These are phyloP conservation scores for Prosopocoilus inquinatus DNA, from an alignment of 2,888 invertebrate genomes.

Conservation along the genomic window DNA sequence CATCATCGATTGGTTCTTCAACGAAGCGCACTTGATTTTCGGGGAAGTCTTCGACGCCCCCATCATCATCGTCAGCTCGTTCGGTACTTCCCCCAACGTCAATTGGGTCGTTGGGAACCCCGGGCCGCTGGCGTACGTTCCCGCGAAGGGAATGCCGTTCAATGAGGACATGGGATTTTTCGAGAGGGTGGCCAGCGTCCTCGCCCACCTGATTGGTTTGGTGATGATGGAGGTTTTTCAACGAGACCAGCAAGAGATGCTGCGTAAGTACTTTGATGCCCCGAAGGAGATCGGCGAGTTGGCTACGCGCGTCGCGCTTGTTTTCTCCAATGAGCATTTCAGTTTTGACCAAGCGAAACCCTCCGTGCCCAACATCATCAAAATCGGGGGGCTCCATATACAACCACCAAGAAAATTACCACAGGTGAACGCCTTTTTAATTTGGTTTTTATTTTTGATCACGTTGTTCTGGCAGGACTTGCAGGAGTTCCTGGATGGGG, in stretches of 20 bases:
- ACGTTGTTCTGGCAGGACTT: slow-evolving; percentile 45
- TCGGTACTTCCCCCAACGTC: neutral
- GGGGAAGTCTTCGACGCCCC: slow-evolving; percentile 1
- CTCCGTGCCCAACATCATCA: neutral
- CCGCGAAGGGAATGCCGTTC: neutral
- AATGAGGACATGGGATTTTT: neutral
- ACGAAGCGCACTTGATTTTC: slow-evolving; percentile 1
- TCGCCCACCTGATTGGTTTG: neutral
- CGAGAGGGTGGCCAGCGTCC: neutral
- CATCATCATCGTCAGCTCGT: neutral
- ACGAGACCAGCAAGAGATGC: neutral
- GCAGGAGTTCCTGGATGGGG: slow-evolving; percentile 53
- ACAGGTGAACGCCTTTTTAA: neutral
- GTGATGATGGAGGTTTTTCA: neutral
- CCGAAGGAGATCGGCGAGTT: neutral
- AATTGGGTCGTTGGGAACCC: neutral
- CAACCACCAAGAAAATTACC: neutral
- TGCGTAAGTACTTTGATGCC: neutral
- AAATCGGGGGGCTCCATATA: neutral
- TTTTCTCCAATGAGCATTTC: neutral
- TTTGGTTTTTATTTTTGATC: neutral
- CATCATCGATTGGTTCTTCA: neutral
- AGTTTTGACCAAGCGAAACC: neutral
- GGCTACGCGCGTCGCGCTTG: neutral
- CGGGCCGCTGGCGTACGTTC: neutral